Percentiles rank a stretch among this genome's conserved stretches.
phyloP scores from a whole-genome alignment of 2,888 invertebrate genomes.

The Epirrita christyi region DNA sequence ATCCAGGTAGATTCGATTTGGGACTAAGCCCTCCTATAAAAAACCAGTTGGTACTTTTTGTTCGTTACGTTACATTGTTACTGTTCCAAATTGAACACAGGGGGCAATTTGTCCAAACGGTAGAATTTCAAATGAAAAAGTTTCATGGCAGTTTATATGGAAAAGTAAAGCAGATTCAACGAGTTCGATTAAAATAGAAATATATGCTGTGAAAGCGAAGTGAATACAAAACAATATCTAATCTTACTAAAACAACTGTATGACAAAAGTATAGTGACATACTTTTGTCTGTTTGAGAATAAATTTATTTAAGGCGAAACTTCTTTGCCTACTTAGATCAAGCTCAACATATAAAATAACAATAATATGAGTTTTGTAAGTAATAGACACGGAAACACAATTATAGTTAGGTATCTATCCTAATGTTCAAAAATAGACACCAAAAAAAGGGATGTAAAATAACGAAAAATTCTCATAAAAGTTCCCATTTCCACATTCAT shows the following conservation, averaged over 20 bases:
- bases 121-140: slow-evolving; percentile 21
- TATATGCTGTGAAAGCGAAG: not conserved
- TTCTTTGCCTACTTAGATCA: too few species aligned
- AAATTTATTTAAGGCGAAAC: too few species aligned
- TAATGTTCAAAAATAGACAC: too few species aligned
- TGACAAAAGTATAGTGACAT: too few species aligned
- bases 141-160: slow-evolving; percentile 8
- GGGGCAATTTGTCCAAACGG: slow-evolving; percentile 26
- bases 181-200: not conserved
- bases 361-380: too few species aligned
- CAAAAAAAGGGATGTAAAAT: not conserved
- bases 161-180: not conserved
- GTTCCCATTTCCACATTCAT: slow-evolving; percentile 21
- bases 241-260: too few species aligned
- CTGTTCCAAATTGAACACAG: slow-evolving; percentile 11
- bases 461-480: slow-evolving; percentile 29
- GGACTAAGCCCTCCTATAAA: slow-evolving; percentile 4
- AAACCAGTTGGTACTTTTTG: slow-evolving; percentile 20
- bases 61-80: slow-evolving; percentile 30
- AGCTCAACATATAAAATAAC: too few species aligned
- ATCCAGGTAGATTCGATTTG: not conserved
- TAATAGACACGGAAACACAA: too few species aligned
- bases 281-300: too few species aligned
- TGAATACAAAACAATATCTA: too few species aligned
- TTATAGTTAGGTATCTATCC: too few species aligned